Evolutionary conservation across 2,113 vertebrate genomes (phyloP), one percentile per base, ranked within the genome.

Genomic region (Hucho hucho): DNA sequence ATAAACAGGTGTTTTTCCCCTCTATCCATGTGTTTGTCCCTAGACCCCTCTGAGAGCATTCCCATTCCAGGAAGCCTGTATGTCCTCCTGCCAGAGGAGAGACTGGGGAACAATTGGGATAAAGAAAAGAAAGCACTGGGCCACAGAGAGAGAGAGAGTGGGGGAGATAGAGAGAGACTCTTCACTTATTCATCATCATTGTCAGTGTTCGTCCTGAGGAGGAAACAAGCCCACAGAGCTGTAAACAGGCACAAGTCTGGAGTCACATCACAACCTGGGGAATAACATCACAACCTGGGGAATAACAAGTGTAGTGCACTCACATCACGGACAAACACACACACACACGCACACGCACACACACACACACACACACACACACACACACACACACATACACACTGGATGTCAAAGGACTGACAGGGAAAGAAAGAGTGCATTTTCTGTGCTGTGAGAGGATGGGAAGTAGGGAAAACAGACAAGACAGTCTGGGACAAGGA

Each of bases 151-250:
- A 89, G 49, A 18, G 49, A 18, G 47, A 4, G 47, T 1, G 47
- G 4, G 47, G 2, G 47, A 49, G 47, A 49, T 13, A 64, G 28
- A 72, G 73, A 73, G 64, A 76, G 84, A 91, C 77, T 88, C 91
- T 93, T 93, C 47, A 94, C 92, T 94, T 93, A 93, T 94, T 94
- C 90, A 94, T 93, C 90, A 92, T 85, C 68, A 43, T 43, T 81
- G 87, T 87, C 83, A 84, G 89, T 87, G 83, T 92, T 92, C 14
- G 4, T 49, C 49, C 89, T 86, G 86, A 80, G 89, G 86, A 91
- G 88, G 91, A 90, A 92, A 93, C 92, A 92, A 90, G 89, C 86
- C 90, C 89, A 87, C 77, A 79, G 90, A 92, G 92, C 89, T 90
- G 92, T 93, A 94, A 93, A 94, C 93, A 94, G 83, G 49, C 49